Evolutionary conservation across 1,140 invertebrate species (phyloP), one percentile per base, ranked within the genome.

Genomic region (Hesperophylax magnus): DNA sequence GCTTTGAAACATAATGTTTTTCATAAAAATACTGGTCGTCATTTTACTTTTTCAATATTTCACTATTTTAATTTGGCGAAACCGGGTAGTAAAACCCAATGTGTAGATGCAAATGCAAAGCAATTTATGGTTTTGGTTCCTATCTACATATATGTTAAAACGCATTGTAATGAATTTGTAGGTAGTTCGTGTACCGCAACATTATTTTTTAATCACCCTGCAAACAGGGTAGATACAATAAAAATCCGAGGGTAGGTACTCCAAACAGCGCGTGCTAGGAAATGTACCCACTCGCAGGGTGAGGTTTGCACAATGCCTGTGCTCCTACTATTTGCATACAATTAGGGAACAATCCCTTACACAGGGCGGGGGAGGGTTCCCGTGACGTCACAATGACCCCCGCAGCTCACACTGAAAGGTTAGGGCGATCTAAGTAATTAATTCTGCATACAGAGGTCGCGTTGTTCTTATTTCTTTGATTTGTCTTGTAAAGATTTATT

Each of bases 311-410:
- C 47, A 78, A 78, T 67, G 63, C 77, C 39, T 14, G 14, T 47
- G 24, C 15, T 65, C 54, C 18, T 47, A 47, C 22, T 78, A 78
- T 78, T 78, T 78, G 77, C 77, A 78, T 78, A 78, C 77, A 78
- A 78, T 78, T 78, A 78, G 77, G 34, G 24, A 78, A 78, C 61
- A 69, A 78, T 69, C 39, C 34, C 34, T 11, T 11, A 14, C 39
- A 47, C 9, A 54, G 22, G 47, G 77, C 39, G 34, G 39, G 20
- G 24, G 61, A 52, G 47, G 77, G 22, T n/a, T n/a, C 18, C 27
- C 6, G n/a, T 78, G 77, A 78, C 77, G 77, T 78, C 77, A 78
- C 77, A 17, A n/a, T 22, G 34, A 17, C 31, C 63, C 18, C 54
- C 20, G 15, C 11, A 7, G 22, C 61, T 17, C 14, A 39, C 24